A percentile compares a stretch with the other conserved stretches of the same genome.
These are phyloP conservation scores for Oxygymnocypris stewartii DNA, from an alignment of 2,113 vertebrate genomes.

Conservation along the genomic window DNA sequence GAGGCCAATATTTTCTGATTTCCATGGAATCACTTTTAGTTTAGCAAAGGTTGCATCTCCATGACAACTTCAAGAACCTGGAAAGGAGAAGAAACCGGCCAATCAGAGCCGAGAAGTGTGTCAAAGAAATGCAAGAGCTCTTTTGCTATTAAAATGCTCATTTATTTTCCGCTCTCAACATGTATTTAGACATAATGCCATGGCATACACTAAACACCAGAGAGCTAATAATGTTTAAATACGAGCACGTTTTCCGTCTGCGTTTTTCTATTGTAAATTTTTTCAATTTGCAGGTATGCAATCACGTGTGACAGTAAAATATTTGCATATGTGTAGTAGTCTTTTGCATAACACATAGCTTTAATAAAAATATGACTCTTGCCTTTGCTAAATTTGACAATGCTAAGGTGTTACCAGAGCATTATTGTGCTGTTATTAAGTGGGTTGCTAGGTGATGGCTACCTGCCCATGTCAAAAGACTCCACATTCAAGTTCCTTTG, in stretches of 20 bases:
- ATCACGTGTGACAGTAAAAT: not conserved
- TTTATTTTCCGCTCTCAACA: no score
- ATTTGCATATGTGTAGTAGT: not conserved
- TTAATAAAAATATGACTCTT: no score
- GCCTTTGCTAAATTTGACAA: not conserved
- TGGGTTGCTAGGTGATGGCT: not conserved
- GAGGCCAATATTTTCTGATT: conserved; percentile 57
- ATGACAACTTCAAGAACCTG: conserved; percentile 63
- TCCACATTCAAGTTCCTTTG: not conserved
- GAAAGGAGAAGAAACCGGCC: conserved; percentile 16
- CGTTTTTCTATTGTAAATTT: not conserved
- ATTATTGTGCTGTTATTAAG: not conserved
- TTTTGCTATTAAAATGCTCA: no score
- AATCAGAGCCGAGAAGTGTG: conserved; percentile 33
- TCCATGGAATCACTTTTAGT: conserved; percentile 58
- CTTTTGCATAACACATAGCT: no score
- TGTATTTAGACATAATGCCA: no score
- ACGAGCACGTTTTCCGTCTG: no score
- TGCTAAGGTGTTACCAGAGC: not conserved
- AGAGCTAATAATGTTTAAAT: not conserved
- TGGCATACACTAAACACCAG: not conserved
- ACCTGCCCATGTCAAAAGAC: not conserved
- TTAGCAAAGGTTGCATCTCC: conserved; percentile 66
- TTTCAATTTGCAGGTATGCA: not conserved
- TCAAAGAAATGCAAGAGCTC: no score